Base-by-base conservation (phyloP, 1,140 invertebrate species). In the Lasioglossum albipes region DNA sequence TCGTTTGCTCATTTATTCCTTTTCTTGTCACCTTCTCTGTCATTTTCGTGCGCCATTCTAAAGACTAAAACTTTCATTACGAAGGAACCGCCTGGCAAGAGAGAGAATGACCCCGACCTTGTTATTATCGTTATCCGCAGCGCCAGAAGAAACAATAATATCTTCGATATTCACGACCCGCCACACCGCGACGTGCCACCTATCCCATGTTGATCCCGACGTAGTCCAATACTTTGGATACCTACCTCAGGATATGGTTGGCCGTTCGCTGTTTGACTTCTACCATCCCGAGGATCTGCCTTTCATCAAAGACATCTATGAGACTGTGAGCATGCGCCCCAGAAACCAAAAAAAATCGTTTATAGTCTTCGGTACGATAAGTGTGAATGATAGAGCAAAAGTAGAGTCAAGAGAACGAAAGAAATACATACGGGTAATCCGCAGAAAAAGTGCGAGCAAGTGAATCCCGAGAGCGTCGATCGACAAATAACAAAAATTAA, bases 231-330 rank as follows among this genome's bases (percentile, higher is more conserved):
- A 97, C 85, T 94, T 98, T 77, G 98, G 98, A 0, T 98, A 97
- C 91, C 91, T 98, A 70, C 98, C 98, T 0, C 97, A 98, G 91
- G 97, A 98, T 89, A 95, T 98, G 84, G 94, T 97, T 36, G 96
- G 97, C 0, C 95, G 95, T 82, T 97, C 97, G 49, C 95, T 98
- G 12, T 96, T 98, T 89, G 96, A 97, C 85, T 96, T 97, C 86
- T 98, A 98, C 90, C 97, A 98, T 93, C 97, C 97, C 1, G 96
- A 97, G 85, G 98, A 98, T 91, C 92, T 98, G 85, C 91, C 94
- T 0, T 95, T 96, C 83, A 93, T 98, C 65, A 97, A 97, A 91
- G 96, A 97, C 85, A 95, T 97, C 52, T 98, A 98, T 92, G 95
- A 97, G 93, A 96, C 95, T 91, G 95, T 98, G 95, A 95, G 93